Evolutionary conservation across 2,113 vertebrate species (phyloP).

Genomic region (Anolis carolinensis): DNA sequence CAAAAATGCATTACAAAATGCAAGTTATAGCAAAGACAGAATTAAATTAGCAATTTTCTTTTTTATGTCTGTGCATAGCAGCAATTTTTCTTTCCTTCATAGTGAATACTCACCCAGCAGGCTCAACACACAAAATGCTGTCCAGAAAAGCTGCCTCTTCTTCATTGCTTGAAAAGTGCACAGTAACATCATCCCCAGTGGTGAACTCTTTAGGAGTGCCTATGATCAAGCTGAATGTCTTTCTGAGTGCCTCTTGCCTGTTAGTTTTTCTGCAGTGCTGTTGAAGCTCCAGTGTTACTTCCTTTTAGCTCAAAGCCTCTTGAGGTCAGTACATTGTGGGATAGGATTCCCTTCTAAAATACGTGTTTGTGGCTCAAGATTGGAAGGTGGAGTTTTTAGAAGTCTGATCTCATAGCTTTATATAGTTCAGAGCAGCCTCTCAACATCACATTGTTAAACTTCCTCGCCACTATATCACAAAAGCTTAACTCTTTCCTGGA

Average conservation of each 20-base stretch:
- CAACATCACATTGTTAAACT: constrained; percentile 66
- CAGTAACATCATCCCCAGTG: constrained; percentile 53
- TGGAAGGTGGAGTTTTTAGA: constrained; percentile 63
- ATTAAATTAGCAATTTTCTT: accelerated
- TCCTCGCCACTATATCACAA: not conserved
- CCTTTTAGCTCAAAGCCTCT: constrained; percentile 54
- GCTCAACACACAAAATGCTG: constrained; percentile 54
- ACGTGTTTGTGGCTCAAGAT: constrained; percentile 53
- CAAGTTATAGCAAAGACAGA: not conserved
- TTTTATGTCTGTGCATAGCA: not conserved
- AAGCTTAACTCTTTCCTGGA: constrained; percentile 69
- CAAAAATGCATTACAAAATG: accelerated
- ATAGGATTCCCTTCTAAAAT: constrained; percentile 64
- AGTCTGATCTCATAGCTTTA: constrained; percentile 58
- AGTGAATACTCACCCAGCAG: constrained; percentile 69
- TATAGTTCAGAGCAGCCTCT: constrained; percentile 55
- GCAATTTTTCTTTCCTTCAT: not conserved
- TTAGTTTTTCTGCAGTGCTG: constrained; percentile 49
- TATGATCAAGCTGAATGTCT: not conserved
- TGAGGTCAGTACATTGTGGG: constrained; percentile 52
- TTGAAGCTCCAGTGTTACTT: constrained; percentile 49
- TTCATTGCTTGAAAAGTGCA: constrained; percentile 45
- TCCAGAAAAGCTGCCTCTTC: constrained; percentile 64
- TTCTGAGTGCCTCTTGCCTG: constrained; percentile 16
- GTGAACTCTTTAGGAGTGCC: constrained; percentile 8